These are phyloP conservation scores for Picus viridis DNA, from an alignment of 2,797 vertebrate genomes.

Conservation along the genomic window DNA sequence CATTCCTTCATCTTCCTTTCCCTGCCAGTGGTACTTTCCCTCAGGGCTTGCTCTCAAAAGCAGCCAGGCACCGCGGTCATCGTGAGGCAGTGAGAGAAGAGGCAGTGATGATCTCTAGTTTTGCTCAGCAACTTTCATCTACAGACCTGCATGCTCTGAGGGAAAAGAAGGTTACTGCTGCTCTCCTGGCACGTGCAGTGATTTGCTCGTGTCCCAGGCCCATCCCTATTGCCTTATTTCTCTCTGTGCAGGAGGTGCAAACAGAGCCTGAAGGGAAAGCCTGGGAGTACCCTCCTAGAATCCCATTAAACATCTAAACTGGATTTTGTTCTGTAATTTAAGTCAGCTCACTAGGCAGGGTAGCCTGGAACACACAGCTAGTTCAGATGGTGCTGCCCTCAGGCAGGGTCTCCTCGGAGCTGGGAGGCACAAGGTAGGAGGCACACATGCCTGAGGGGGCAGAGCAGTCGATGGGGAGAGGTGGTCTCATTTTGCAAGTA, in stretches of 20 bases:
- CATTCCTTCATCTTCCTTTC: background rate
- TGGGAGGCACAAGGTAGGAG: accelerated
- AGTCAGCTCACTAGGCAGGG: background rate
- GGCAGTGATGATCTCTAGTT: background rate
- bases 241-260: background rate
- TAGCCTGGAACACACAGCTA: background rate
- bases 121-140: background rate
- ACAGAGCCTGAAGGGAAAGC: background rate
- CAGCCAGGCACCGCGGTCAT: background rate
- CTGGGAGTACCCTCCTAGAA: background rate
- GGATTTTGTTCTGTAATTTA: background rate
- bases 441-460: accelerated
- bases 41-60: background rate
- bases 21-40: background rate
- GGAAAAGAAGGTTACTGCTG: background rate
- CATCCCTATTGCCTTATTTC: background rate
- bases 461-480: background rate
- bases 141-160: background rate
- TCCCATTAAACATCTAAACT: background rate
- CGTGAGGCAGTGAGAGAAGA: background rate
- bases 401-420: background rate
- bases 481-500: background rate
- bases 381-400: background rate
- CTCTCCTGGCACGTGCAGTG: background rate
- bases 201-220: background rate